Percentiles rank a stretch among this genome's conserved stretches.
Conservation (phyloP, 2,888 invertebrate genomes). For the Ophion obscuratus region DNA sequence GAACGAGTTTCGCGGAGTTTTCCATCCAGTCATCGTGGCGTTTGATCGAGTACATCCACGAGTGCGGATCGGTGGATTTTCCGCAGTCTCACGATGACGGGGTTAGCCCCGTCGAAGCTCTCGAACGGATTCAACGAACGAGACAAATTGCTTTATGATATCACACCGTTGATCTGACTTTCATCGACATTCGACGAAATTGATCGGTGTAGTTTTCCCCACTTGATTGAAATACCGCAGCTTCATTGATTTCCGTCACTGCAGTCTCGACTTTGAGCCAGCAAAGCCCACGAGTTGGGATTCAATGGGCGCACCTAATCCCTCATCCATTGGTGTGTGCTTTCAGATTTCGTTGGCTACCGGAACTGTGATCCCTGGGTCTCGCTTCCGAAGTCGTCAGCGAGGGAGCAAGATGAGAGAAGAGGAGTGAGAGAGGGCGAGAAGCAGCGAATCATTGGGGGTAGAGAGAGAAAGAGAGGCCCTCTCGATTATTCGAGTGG, state of each 20-base stretch:
- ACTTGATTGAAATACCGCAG: not conserved
- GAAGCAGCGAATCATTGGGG: not conserved
- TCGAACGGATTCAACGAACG: constrained; percentile 12
- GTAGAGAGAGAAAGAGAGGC: not conserved
- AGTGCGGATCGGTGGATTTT: not conserved
- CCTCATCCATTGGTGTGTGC: not conserved
- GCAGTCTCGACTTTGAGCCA: too few relatives aligned
- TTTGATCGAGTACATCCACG: constrained; percentile 11
- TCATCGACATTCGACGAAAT: not conserved
- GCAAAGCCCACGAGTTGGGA: too few relatives aligned
- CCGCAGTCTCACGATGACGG: not conserved
- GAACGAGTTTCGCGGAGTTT: not conserved
- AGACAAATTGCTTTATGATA: constrained; percentile 28
- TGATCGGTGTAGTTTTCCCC: not conserved
- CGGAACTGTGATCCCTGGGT: not conserved
- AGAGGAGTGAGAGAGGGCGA: not conserved
- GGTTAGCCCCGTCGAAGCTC: not conserved
- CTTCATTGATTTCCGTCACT: too few relatives aligned
- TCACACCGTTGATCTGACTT: not conserved
- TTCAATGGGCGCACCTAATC: too few relatives aligned
- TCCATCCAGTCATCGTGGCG: not conserved
- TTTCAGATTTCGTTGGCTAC: constrained; percentile 26
- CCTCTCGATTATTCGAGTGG: not conserved
- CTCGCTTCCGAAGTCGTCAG: not conserved
- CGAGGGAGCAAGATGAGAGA: not conserved